A percentile compares a stretch with the other conserved stretches of the same genome.
Conservation (phyloP, 2,797 vertebrate genomes). For the Anas bernieri region DNA sequence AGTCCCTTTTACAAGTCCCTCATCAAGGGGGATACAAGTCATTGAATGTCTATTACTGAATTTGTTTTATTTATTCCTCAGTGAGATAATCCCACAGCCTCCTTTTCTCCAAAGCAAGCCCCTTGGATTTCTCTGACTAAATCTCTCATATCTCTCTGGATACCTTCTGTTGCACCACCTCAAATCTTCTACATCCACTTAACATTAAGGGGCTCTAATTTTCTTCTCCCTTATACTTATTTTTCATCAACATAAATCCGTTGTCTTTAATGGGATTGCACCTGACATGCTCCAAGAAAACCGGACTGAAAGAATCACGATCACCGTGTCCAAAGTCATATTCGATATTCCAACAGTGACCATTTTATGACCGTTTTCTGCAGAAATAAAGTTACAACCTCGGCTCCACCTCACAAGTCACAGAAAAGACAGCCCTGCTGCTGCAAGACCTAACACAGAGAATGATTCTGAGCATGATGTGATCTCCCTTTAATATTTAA, state of each 20-base stretch:
- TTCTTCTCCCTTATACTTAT: not conserved
- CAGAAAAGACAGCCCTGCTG: not conserved
- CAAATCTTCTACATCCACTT: not conserved
- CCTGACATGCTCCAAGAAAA: not conserved
- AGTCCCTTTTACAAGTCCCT: not conserved
- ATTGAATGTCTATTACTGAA: not conserved
- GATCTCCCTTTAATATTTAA: not conserved
- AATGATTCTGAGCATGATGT: not conserved
- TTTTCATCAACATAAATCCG: not conserved
- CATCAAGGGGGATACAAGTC: not conserved
- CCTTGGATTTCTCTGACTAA: not conserved
- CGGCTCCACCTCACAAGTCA: not conserved
- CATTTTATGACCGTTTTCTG: not conserved
- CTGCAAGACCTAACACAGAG: not conserved
- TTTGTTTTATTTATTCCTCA: not conserved
- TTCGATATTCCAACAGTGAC: not conserved
- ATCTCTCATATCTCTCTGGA: not conserved
- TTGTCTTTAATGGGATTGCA: slow-evolving; percentile 6
- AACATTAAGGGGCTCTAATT: not conserved
- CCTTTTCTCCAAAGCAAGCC: not conserved
- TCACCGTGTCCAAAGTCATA: not conserved
- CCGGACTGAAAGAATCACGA: not conserved
- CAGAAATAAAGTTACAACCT: not conserved
- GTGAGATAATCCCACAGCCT: not conserved
- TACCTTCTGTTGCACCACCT: slow-evolving; percentile 14